Evolutionary conservation across 2,888 invertebrate species (phyloP), one percentile per base, ranked within the genome.

Genomic region (Tenthredo livida): DNA sequence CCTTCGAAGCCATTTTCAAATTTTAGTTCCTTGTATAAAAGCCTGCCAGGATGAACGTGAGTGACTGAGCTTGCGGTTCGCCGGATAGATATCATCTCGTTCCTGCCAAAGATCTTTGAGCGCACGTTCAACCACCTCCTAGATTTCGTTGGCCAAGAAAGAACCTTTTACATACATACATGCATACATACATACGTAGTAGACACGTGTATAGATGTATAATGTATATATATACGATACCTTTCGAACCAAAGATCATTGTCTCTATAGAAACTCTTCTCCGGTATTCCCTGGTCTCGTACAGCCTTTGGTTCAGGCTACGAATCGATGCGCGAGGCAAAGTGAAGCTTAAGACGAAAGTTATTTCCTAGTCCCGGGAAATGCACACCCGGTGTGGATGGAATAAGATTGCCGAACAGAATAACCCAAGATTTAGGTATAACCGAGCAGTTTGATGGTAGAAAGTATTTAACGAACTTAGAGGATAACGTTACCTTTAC

Each of bases 391-490:
- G 67, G 84, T 85, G 54, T 73, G 77, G 84, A 80, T 72, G 85
- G 85, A 87, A 87, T 85, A 87, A 84, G 86, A 83, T 85, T 86
- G 86, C 85, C 84, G 84, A 85, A 73, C 72, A 47, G 85, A 73
- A n/a, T 84, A 67, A 70, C 85, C 78, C 70, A 67, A 80, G 80
- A 61, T 50, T 73, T 67, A 82, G 29, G 40, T 43, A 47, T 73
- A 29, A 50, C 6, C 72, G 43, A 50, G 77, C 33, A 77, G 82
- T 61, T 82, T 85, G 70, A 65, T 58, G 85, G 80, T 84, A 77
- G 85, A 85, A 84, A 85, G 85, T 88, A 86, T 87, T 84, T 84
- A 85, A 86, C 86, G 61, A 86, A 87, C 87, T 88, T 85, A 84
- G 61, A 54, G 82, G 77, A 72, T 85, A 85, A 86, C 85, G 85